phyloP scores from a whole-genome alignment of 2,888 invertebrate species.

The Erebia ligea region DNA sequence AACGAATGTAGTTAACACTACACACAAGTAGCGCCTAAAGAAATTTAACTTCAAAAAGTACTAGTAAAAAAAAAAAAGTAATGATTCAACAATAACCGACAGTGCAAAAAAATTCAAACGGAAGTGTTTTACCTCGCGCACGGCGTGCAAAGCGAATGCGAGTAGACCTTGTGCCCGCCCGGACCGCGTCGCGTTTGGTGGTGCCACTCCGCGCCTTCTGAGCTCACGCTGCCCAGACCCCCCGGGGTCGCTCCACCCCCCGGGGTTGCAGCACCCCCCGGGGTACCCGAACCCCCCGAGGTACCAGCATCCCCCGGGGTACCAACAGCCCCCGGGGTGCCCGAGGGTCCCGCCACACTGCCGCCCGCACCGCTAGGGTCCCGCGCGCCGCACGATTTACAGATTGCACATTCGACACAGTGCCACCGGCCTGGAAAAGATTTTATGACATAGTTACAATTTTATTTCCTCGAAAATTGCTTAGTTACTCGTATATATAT shows the following conservation, averaged over 20 bases:
- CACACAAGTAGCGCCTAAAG: too few species aligned
- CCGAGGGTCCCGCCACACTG: conserved; percentile 4
- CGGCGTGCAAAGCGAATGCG: conserved; percentile 86
- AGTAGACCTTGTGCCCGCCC: conserved; percentile 78
- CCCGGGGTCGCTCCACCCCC: conserved; percentile 4
- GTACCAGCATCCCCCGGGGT: conserved; percentile 19
- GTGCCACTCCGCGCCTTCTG: conserved; percentile 59
- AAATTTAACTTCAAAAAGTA: background rate
- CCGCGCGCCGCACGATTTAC: conserved; percentile 84
- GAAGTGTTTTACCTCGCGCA: conserved; percentile 82
- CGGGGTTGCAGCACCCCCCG: conserved; percentile 22
- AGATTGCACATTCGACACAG: conserved; percentile 91
- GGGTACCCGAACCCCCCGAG: conserved; percentile 1
- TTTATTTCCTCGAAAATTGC: too few species aligned
- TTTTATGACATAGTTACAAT: too few species aligned
- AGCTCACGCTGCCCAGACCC: conserved; percentile 39
- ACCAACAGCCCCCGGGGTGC: background rate
- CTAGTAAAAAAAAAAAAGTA: background rate
- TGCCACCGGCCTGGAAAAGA: conserved; percentile 88
- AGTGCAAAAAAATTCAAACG: background rate
- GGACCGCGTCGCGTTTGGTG: conserved; percentile 78
- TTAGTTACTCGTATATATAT: too few species aligned
- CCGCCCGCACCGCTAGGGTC: conserved; percentile 67
- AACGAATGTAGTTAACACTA: too few species aligned
- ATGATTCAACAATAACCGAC: conserved; percentile 18